Evolutionary conservation across 1,140 invertebrate genomes (phyloP).

Genomic region (Heterodera schachtii): DNA sequence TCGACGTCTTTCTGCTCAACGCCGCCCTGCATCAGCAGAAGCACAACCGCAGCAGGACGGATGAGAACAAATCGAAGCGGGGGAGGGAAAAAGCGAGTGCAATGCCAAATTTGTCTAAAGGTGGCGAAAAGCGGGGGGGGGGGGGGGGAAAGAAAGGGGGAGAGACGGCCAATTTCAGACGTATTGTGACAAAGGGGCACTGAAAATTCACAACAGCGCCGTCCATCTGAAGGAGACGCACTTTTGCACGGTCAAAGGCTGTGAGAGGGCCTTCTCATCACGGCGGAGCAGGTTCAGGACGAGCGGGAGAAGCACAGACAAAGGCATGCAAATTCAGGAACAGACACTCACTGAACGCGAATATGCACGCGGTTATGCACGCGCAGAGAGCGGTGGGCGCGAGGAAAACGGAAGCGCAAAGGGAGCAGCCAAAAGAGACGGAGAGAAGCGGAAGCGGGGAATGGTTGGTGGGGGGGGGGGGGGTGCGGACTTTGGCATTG

Average conservation of each 20-base stretch:
- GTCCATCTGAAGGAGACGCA: conserved; percentile 85
- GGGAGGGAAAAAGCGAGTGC: conserved; percentile 23
- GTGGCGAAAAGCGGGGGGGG: neutral
- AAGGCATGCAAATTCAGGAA: conserved; percentile 30
- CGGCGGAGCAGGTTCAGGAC: conserved; percentile 70
- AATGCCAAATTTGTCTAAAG: conserved; percentile 34
- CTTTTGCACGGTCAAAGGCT: conserved; percentile 95
- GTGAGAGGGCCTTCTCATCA: conserved; percentile 99
- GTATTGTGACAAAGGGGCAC: conserved; percentile 98
- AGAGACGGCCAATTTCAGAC: conserved; percentile 71
- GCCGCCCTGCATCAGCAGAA: neutral
- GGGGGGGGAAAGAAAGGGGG: too few relatives aligned
- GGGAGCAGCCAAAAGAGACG: neutral
- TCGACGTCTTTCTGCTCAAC: conserved; percentile 1
- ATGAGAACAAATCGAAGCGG: conserved; percentile 9
- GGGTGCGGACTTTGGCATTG: too few relatives aligned
- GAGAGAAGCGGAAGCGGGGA: neutral
- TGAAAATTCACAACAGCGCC: conserved; percentile 99
- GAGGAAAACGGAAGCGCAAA: neutral
- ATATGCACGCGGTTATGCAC: conserved; percentile 37
- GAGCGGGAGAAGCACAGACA: neutral
- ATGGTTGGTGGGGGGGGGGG: neutral
- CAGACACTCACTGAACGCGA: conserved; percentile 44
- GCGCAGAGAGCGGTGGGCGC: neutral
- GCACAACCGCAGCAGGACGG: neutral